Evolutionary conservation across 1,140 invertebrate genomes (phyloP).

Genomic region (Pantala flavescens): DNA sequence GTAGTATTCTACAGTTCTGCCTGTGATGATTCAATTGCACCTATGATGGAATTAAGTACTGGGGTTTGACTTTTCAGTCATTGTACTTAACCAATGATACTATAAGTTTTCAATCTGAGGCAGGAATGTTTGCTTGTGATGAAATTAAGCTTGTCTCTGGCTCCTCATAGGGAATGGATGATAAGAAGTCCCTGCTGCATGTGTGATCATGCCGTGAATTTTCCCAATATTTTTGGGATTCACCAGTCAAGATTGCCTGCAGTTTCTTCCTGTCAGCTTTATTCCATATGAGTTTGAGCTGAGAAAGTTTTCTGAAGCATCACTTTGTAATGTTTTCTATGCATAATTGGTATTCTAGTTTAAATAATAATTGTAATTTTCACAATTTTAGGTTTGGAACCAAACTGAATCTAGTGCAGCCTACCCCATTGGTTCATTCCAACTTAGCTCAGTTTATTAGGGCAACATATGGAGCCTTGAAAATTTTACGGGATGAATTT

Average conservation of each 20-base stretch:
- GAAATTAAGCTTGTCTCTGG: background rate
- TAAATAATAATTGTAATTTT: background rate
- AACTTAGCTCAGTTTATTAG: conserved; percentile 15
- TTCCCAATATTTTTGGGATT: background rate
- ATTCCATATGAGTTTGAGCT: background rate
- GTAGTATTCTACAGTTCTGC: background rate
- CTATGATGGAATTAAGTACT: background rate
- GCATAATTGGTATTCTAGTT: background rate
- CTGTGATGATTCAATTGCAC: conserved; percentile 1
- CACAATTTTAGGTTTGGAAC: conserved; percentile 16
- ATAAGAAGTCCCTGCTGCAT: background rate
- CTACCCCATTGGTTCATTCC: conserved; percentile 12
- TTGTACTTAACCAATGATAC: background rate
- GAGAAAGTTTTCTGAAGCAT: background rate
- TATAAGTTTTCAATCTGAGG: background rate
- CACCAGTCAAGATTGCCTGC: background rate
- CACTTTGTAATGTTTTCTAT: background rate
- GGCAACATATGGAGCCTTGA: background rate
- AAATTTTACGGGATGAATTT: background rate
- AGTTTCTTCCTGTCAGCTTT: background rate
- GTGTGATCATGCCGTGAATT: background rate
- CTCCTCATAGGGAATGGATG: background rate
- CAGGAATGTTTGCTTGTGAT: background rate
- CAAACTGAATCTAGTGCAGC: conserved; percentile 15
- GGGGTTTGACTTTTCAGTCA: background rate